These are phyloP conservation scores for Drosophila orena DNA, from an alignment of 1,140 invertebrate genomes.

Conservation along the genomic window DNA sequence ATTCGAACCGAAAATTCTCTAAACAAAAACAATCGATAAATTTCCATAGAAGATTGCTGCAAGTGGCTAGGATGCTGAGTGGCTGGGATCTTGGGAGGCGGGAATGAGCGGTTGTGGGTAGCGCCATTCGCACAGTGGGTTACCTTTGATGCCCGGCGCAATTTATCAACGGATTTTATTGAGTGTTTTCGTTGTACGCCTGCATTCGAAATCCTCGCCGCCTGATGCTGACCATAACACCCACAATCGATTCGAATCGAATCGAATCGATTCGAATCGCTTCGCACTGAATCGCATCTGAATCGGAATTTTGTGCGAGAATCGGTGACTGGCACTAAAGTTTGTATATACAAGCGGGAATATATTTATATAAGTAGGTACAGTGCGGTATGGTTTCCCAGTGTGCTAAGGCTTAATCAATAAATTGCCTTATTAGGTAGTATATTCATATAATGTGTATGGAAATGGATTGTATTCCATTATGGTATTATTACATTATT, in stretches of 20 bases:
- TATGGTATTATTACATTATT: too few relatives aligned
- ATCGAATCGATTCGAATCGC: conserved; percentile 2
- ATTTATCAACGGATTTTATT: conserved; percentile 83
- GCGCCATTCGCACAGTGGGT: conserved; percentile 75
- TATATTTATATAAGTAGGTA: conserved; percentile 48
- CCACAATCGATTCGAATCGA: conserved; percentile 16
- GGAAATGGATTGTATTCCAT: too few relatives aligned
- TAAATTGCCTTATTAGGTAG: too few relatives aligned
- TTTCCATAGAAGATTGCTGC: conserved; percentile 78
- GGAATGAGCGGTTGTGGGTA: conserved; percentile 31
- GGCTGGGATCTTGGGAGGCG: neutral
- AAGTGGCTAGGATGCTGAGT: conserved; percentile 66
- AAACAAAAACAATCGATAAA: conserved; percentile 83
- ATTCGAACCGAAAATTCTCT: conserved; percentile 65
- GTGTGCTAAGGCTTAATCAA: too few relatives aligned
- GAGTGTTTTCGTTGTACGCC: conserved; percentile 70
- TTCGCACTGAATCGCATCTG: conserved; percentile 10
- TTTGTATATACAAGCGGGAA: conserved; percentile 52
- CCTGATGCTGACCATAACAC: conserved; percentile 80
- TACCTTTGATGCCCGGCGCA: conserved; percentile 78
- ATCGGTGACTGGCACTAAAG: conserved; percentile 58
- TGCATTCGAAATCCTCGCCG: conserved; percentile 79
- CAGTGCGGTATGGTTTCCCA: conserved; percentile 5
- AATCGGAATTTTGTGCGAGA: conserved; percentile 2
- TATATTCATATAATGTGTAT: neutral